Base-by-base conservation (phyloP, 2,113 vertebrate genomes). In the Paedocypris sp. region DNA sequence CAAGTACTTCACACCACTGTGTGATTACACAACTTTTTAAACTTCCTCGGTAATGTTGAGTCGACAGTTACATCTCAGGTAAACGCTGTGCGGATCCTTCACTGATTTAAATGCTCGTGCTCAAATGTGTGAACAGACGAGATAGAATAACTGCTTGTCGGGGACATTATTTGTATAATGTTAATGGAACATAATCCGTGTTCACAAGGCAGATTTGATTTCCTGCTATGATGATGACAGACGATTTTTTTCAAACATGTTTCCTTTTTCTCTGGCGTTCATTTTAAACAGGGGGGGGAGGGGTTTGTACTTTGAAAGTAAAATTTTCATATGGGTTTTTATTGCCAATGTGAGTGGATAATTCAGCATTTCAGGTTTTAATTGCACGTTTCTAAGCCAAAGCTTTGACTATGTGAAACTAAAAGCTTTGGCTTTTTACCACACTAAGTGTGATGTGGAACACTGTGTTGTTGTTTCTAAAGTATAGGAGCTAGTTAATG, bases 51-150 rank as follows among this genome's bases (percentile, higher is more conserved):
- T n/a, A n/a, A n/a, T n/a, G n/a, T 33, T 22, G 46, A 35, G 43
- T 16, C 61, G 63, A 52, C 56, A 52, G 35, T 47, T 42, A 41
- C 54, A 46, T 38, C 31, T 32, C 69, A 68, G 65, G 54, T 41
- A 52, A 68, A 47, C 52, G 58, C 42, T 31, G 49, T 32, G 26
- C 50, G 33, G 10, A 41, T 43, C 12, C 15, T 57, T 19, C 47
- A 65, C 39, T 38, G 59, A 50, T 54, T 26, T 63, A 38, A 71
- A 56, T 13, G 20, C 10, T 64, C 52, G 4, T 22, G 28, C 25
- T 23, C 54, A 60, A 16, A 52, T 56, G 42, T 49, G 45, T 50
- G 50, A 48, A 65, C 20, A n/a, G 36, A 28, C 5, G 23, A 29
- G 31, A 39, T 46, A 35, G 60, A 46, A 15, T 15, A 18, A 54